Percentiles rank a stretch among this genome's conserved stretches.
Evolutionary conservation across 1,140 invertebrate genomes (phyloP).

Genomic region (Whitmania pigra): DNA sequence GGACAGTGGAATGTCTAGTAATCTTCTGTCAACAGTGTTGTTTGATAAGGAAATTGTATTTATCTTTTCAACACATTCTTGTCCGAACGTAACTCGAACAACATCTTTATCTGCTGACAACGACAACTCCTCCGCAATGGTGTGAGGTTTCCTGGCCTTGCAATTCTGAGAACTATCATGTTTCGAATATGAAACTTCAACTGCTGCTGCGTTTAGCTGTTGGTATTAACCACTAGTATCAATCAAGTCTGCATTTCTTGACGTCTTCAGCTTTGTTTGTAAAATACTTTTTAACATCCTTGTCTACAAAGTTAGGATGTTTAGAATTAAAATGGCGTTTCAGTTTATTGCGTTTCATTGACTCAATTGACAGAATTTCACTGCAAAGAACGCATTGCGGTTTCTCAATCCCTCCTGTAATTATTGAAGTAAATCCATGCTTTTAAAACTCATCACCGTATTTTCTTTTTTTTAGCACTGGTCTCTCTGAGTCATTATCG

Average conservation of each 20-base stretch:
- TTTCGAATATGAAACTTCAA: constrained; percentile 29
- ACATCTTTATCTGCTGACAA: constrained; percentile 34
- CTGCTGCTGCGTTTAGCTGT: constrained; percentile 25
- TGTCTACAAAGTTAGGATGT: too few species aligned
- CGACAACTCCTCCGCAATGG: constrained; percentile 37
- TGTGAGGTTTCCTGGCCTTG: constrained; percentile 37
- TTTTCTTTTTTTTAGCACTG: too few species aligned
- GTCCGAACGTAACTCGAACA: constrained; percentile 33
- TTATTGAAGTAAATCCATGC: too few species aligned
- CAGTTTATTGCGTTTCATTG: too few species aligned
- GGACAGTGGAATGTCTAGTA: too few species aligned
- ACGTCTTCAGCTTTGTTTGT: constrained; percentile 26
- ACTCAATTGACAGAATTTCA: too few species aligned
- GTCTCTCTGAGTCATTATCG: too few species aligned
- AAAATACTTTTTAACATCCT: constrained; percentile 24
- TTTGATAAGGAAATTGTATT: constrained; percentile 27
- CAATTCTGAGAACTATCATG: constrained; percentile 28
- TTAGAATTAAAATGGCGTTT: too few species aligned
- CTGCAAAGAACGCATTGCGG: too few species aligned
- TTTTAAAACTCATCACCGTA: too few species aligned
- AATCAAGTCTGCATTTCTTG: constrained; percentile 26
- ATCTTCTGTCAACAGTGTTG: too few species aligned
- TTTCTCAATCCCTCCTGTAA: too few species aligned
- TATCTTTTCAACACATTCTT: constrained; percentile 23
- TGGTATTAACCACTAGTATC: constrained; percentile 22